phyloP scores from a whole-genome alignment of 2,113 vertebrate species.

The Cottus gobio region DNA sequence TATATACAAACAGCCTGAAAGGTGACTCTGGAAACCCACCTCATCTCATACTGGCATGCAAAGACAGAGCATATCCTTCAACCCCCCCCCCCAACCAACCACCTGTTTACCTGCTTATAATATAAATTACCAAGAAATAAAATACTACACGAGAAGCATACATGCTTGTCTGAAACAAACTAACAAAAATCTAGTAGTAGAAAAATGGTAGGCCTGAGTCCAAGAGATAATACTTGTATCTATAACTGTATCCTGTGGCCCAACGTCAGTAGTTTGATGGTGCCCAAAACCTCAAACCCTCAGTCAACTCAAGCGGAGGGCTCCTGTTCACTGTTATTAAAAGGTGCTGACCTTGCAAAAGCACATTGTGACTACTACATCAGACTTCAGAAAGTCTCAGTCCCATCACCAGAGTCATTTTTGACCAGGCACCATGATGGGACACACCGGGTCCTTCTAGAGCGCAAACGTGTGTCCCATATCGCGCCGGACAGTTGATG shows the following conservation, averaged over 20 bases:
- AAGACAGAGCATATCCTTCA: background rate
- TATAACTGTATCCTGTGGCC: background rate
- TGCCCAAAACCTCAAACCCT: background rate
- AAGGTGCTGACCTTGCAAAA: background rate
- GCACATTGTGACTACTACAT: background rate
- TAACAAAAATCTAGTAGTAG: background rate
- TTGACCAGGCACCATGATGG: too few species aligned
- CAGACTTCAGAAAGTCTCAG: too few species aligned
- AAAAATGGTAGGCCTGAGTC: background rate
- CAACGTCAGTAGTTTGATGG: background rate
- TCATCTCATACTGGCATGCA: background rate
- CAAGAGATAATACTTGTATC: background rate
- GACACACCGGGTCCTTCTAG: too few species aligned
- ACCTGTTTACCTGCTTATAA: background rate
- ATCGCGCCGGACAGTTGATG: too few species aligned
- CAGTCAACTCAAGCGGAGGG: slow-evolving; percentile 11
- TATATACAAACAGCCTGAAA: slow-evolving; percentile 30
- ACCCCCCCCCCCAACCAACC: background rate
- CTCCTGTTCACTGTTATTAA: background rate
- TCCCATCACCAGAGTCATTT: too few species aligned
- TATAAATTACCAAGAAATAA: background rate
- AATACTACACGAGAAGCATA: background rate
- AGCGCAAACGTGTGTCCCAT: too few species aligned
- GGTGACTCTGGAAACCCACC: slow-evolving; percentile 13
- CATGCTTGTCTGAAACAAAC: background rate